Conservation (phyloP, 2,797 vertebrate genomes). For the Ficedula albicollis region DNA sequence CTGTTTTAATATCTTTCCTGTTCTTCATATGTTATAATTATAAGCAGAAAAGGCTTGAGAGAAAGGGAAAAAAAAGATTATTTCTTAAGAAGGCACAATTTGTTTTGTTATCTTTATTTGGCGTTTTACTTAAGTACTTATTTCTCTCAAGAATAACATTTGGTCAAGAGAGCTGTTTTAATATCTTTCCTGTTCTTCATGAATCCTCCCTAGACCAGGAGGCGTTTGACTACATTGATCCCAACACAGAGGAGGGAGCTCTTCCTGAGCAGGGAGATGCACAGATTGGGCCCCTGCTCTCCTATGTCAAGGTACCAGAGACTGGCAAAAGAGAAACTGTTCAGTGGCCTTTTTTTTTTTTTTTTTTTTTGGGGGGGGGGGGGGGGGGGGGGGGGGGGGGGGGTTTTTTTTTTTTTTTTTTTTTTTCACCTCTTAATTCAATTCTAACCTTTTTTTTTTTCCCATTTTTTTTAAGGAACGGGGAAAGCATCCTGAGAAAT, state of each 20-base stretch:
- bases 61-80: neutral
- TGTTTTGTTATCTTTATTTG: neutral
- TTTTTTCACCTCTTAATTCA: neutral
- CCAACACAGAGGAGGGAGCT: constrained; percentile 85
- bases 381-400: too few relatives aligned
- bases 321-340: neutral
- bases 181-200: constrained; percentile 29
- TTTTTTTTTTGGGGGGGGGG: too few relatives aligned
- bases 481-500: constrained; percentile 88
- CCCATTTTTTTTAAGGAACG: constrained; percentile 81
- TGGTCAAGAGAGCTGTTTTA: neutral
- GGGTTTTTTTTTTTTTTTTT: too few relatives aligned
- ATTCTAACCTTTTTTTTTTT: neutral
- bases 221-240: constrained; percentile 92
- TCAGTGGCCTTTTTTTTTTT: neutral
- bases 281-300: constrained; percentile 81
- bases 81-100: neutral
- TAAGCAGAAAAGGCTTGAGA: neutral
- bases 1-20: neutral
- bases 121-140: neutral
- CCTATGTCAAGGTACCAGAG: constrained; percentile 88
- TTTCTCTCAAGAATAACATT: neutral
- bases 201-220: constrained; percentile 83
- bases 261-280: constrained; percentile 86
- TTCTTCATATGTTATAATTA: constrained; percentile 1